Evolutionary conservation across 2,797 vertebrate genomes (phyloP).

Genomic region (Coregonus sp.): DNA sequence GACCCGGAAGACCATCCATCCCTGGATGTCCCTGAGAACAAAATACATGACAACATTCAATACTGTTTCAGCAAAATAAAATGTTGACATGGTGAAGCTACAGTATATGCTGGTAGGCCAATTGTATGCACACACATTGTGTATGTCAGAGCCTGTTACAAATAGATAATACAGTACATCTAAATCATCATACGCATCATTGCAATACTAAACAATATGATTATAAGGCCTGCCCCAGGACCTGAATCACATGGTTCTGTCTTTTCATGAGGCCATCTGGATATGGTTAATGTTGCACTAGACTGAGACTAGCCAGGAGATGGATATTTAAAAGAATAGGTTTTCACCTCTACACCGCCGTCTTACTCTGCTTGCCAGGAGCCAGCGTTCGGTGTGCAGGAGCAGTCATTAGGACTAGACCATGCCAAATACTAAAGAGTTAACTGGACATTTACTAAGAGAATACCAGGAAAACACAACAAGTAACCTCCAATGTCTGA

Average conservation of each 20-base stretch:
- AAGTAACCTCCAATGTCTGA: not conserved
- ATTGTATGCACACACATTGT: too few relatives aligned
- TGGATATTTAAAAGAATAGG: not conserved
- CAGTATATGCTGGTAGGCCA: too few relatives aligned
- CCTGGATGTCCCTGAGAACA: slow-evolving; percentile 72
- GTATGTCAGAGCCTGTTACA: not conserved
- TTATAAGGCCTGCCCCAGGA: not conserved
- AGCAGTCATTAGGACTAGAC: not conserved
- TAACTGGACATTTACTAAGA: too few relatives aligned
- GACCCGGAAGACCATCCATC: slow-evolving; percentile 65
- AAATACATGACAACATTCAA: slow-evolving; percentile 3
- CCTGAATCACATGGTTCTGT: not conserved
- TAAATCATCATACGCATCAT: not conserved
- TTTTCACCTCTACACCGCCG: not conserved
- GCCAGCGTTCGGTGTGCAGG: not conserved
- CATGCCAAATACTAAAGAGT: not conserved
- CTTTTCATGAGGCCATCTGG: not conserved
- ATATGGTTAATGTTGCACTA: not conserved
- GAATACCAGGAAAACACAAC: too few relatives aligned
- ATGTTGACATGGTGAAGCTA: too few relatives aligned
- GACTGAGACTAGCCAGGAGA: not conserved
- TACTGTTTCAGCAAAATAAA: not conserved
- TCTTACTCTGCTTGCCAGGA: not conserved
- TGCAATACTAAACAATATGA: not conserved
- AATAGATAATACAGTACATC: not conserved